Percentiles rank a stretch among this genome's conserved stretches.
Evolutionary conservation across 1,140 invertebrate genomes (phyloP).

Genomic region (Achroia grisella): DNA sequence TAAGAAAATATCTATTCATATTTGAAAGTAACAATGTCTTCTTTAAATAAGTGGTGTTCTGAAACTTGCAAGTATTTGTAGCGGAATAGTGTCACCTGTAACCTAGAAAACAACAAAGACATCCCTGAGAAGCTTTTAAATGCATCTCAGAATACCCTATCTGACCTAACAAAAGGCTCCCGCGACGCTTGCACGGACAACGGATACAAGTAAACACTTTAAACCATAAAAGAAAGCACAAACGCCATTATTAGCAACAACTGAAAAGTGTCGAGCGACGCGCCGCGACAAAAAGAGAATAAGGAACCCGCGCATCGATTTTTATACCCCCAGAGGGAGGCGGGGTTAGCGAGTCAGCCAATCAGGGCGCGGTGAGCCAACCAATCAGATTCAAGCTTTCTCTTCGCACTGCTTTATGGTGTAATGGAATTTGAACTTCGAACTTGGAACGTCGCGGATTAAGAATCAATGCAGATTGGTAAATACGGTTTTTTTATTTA

Average conservation of each 20-base stretch:
- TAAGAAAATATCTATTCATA: too few relatives aligned
- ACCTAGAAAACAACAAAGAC: slow-evolving; percentile 37
- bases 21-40: too few relatives aligned
- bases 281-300: slow-evolving; percentile 56
- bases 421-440: slow-evolving; percentile 69
- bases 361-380: slow-evolving; percentile 58
- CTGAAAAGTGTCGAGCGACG: slow-evolving; percentile 53
- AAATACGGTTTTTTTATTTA: slow-evolving; percentile 39
- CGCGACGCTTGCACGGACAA: slow-evolving; percentile 56
- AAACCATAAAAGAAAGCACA: slow-evolving; percentile 60
- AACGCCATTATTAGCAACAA: slow-evolving; percentile 65
- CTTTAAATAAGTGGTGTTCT: too few relatives aligned
- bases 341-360: slow-evolving; percentile 56
- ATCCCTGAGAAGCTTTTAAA: slow-evolving; percentile 51
- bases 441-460: slow-evolving; percentile 51
- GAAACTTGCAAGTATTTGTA: too few relatives aligned
- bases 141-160: slow-evolving; percentile 48
- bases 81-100: slow-evolving; percentile 1
- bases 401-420: slow-evolving; percentile 44
- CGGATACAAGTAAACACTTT: slow-evolving; percentile 67
- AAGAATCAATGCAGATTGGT: slow-evolving; percentile 58
- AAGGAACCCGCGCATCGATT: slow-evolving; percentile 56
- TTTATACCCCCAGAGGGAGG: slow-evolving; percentile 62
- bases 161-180: slow-evolving; percentile 56
- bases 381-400: slow-evolving; percentile 41